phyloP scores from a whole-genome alignment of 2,888 invertebrate species.

The Chaitophorus viminalis region DNA sequence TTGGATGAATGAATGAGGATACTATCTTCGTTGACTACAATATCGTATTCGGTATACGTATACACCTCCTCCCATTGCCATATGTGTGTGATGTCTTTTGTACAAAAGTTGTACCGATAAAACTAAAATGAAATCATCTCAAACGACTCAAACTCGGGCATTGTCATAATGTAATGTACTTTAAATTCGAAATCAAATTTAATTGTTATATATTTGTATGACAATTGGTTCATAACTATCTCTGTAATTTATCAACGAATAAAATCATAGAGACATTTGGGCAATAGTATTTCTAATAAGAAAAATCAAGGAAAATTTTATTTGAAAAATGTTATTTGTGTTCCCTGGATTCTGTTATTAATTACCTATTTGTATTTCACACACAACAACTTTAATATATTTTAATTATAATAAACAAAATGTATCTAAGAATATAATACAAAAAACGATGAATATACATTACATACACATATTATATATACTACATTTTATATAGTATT shows the following conservation, averaged over 20 bases:
- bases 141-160: neutral
- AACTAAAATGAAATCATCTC: neutral
- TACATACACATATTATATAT: neutral
- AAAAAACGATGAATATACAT: too few species aligned
- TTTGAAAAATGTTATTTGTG: too few species aligned
- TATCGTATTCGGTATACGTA: neutral
- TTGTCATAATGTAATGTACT: neutral
- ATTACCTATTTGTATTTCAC: too few species aligned
- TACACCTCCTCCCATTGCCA: neutral
- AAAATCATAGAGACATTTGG: neutral
- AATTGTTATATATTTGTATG: neutral
- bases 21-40: conserved; percentile 7
- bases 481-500: neutral
- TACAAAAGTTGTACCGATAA: neutral
- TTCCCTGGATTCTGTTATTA: too few species aligned
- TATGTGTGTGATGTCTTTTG: conserved; percentile 7
- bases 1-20: conserved; percentile 8
- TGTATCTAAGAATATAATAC: too few species aligned
- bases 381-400: too few species aligned
- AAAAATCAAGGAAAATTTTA: too few species aligned
- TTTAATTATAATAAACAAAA: too few species aligned
- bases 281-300: neutral
- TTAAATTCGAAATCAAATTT: conserved; percentile 7
- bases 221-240: neutral
- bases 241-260: neutral